Percentiles rank a stretch among this genome's conserved stretches.
Conservation (phyloP, 2,797 vertebrate genomes). For the Lepidocolaptes lacrymiger region DNA sequence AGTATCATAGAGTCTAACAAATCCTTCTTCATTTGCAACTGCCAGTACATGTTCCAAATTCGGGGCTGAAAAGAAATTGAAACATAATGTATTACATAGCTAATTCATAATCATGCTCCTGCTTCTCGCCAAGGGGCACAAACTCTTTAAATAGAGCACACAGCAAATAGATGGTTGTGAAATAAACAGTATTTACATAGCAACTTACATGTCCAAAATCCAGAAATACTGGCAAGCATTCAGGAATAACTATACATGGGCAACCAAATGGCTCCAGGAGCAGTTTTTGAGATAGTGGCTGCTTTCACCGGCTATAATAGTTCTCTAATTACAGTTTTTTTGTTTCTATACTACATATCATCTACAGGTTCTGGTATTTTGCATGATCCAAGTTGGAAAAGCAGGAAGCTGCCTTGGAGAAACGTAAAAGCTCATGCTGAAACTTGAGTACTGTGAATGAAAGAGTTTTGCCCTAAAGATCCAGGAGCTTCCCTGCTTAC, state of each 20-base stretch:
- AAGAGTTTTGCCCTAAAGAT: neutral
- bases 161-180: neutral
- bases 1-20: conserved; percentile 90
- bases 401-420: neutral
- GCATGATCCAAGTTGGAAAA: neutral
- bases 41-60: conserved; percentile 82
- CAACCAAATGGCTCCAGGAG: neutral
- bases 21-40: conserved; percentile 94
- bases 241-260: neutral
- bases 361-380: neutral
- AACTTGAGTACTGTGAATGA: neutral
- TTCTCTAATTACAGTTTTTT: neutral
- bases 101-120: neutral
- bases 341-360: accelerated
- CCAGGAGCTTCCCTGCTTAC: neutral
- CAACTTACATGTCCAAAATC: neutral
- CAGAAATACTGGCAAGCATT: neutral
- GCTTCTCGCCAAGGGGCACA: neutral
- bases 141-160: neutral
- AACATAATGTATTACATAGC: neutral
- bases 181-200: neutral
- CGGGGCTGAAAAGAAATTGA: conserved; percentile 70
- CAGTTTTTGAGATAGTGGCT: neutral
- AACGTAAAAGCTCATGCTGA: neutral
- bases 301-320: neutral